A percentile compares a stretch with the other conserved stretches of the same genome.
phyloP scores from a whole-genome alignment of 2,888 invertebrate genomes.

The Sceliomorpha sp. region DNA sequence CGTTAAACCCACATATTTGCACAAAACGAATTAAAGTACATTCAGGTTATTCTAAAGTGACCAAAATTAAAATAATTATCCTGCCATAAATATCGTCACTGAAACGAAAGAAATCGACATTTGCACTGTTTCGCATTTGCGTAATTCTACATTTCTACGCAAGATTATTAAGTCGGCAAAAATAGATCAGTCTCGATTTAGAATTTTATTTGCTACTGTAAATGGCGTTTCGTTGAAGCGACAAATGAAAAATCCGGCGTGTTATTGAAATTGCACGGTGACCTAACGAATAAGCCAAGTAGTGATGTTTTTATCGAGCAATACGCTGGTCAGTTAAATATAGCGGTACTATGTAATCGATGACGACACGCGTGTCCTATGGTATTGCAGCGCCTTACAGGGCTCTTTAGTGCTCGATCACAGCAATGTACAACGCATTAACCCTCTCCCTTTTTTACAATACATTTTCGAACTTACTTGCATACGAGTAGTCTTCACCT shows the following conservation, averaged over 20 bases:
- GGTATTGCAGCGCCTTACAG: conserved; percentile 41
- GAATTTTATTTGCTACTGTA: conserved; percentile 16
- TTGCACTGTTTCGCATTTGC: conserved; percentile 19
- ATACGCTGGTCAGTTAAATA: conserved; percentile 48
- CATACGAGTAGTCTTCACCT: conserved; percentile 85
- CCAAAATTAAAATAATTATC: too few species aligned
- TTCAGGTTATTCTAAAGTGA: background rate
- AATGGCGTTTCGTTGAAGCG: too few species aligned
- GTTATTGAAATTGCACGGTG: conserved; percentile 30
- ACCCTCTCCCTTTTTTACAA: conserved; percentile 43
- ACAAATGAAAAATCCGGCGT: conserved; percentile 11
- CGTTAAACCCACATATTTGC: conserved; percentile 2
- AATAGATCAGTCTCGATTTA: too few species aligned
- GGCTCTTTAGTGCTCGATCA: conserved; percentile 49
- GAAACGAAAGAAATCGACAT: too few species aligned
- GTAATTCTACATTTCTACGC: conserved; percentile 30
- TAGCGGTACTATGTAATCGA: conserved; percentile 70
- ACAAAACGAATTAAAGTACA: conserved; percentile 20
- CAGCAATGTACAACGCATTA: conserved; percentile 51
- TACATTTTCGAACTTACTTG: conserved; percentile 82
- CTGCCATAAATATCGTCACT: too few species aligned
- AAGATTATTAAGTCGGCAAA: conserved; percentile 17
- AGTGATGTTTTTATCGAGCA: conserved; percentile 35
- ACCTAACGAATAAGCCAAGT: conserved; percentile 31
- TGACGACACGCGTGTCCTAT: conserved; percentile 66